phyloP scores from a whole-genome alignment of 1,140 invertebrate species.

The Drosophila littoralis region DNA sequence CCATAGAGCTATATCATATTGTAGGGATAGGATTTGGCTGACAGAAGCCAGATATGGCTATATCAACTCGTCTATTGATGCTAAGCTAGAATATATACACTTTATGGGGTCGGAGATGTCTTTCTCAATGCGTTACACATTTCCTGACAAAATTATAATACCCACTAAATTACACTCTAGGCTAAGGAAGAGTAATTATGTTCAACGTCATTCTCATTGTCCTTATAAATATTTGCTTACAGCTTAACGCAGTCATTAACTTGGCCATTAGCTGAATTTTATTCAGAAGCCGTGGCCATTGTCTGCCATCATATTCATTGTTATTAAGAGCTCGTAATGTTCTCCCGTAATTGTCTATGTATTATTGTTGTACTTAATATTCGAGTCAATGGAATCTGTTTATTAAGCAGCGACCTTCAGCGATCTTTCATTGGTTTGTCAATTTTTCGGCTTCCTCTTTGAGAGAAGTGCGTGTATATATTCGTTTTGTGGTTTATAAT shows the following conservation, averaged over 20 bases:
- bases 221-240: conserved; percentile 21
- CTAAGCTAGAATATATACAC: no score
- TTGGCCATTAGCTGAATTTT: conserved; percentile 34
- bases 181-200: neutral
- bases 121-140: no score
- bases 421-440: conserved; percentile 9
- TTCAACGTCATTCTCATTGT: conserved; percentile 15
- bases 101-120: no score
- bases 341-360: conserved; percentile 5
- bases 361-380: conserved; percentile 22
- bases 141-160: no score
- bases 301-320: conserved; percentile 9
- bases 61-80: no score
- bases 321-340: conserved; percentile 28
- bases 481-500: conserved; percentile 4
- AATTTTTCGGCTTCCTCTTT: conserved; percentile 11
- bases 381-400: conserved; percentile 7
- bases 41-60: no score
- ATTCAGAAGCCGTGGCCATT: conserved; percentile 23
- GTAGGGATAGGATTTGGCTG: no score
- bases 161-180: no score
- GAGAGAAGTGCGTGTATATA: neutral
- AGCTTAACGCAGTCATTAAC: conserved; percentile 37
- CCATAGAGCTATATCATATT: no score
- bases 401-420: neutral